Evolutionary conservation across 2,113 vertebrate genomes (phyloP).

Genomic region (Ailurus styani): DNA sequence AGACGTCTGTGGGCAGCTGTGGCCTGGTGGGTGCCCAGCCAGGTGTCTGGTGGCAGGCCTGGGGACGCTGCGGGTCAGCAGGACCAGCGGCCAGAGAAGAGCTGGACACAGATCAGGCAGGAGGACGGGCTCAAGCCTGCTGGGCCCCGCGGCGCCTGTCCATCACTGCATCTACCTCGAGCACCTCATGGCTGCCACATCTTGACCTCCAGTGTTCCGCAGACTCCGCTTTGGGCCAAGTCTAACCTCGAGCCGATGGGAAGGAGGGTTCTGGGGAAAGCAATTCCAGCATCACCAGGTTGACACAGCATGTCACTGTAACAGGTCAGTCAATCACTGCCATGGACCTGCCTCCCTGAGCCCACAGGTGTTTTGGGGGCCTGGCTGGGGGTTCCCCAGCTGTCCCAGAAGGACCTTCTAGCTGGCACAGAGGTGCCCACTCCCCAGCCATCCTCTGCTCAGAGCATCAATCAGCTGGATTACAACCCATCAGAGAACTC

Average conservation of each 20-base stretch:
- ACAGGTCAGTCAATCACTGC: neutral
- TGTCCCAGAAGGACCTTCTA: neutral
- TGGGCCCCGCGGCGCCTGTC: neutral
- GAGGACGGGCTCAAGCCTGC: neutral
- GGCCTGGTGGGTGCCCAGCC: neutral
- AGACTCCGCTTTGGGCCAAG: neutral
- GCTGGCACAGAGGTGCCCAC: no score
- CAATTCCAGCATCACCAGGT: neutral
- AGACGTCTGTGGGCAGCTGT: neutral
- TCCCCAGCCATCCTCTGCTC: neutral
- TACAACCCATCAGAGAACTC: neutral
- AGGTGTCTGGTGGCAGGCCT: neutral
- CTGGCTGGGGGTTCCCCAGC: neutral
- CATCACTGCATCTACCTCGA: rapidly evolving
- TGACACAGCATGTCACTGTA: no score
- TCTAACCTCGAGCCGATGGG: neutral
- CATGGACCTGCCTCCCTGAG: neutral
- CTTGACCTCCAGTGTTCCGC: no score
- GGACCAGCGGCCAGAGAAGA: neutral
- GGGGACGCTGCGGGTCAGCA: no score
- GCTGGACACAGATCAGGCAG: neutral
- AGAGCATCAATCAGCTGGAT: neutral
- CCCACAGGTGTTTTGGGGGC: neutral
- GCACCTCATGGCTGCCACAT: neutral
- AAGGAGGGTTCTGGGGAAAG: neutral